Base-by-base conservation (phyloP, 2,888 invertebrate genomes). In the Trichogramma dendrolimi region DNA sequence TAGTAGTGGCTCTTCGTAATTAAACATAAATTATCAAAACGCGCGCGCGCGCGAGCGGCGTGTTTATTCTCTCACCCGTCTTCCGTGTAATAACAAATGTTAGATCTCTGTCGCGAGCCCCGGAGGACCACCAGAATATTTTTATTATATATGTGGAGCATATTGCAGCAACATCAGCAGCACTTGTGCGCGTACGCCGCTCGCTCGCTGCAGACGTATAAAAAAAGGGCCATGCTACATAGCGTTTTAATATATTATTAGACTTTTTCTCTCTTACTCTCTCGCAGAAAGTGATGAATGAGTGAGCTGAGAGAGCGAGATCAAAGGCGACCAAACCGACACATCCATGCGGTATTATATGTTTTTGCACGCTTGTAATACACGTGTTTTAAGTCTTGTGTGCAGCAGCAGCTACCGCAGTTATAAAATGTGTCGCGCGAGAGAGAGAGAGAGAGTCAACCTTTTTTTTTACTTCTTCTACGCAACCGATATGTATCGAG, bases 321-420 rank as follows among this genome's bases (percentile, higher is more conserved):
- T 79, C 78, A 79, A 79, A 79, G 76, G 67, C 60, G 7, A 8
- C 43, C 60, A 55, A 55, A 61, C 73, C 75, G 74, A 70, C 72
- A 67, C 68, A 68, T 71, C 71, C 71, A 74, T 71, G 75, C 74
- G 73, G 73, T 77, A 27, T 27, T 27, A 27, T 27, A 27, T 27
- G 27, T 27, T 27, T 27, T 78, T 79, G 77, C 79, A 76, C 77
- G 76, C 78, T 72, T 79, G 78, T 78, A 78, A 72, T 78, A 78
- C 78, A 78, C 72, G 73, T 73, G 76, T 75, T 73, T n/a, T 71
- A 68, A 70, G 66, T 64, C 27, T 27, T 27, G 27, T 27, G 27
- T 27, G 40, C 61, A 58, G 48, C 49, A 27, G 44, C n/a, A 57
- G 46, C 42, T n/a, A 8, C 46, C 46, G 46, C 46, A 2, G 46